Evolutionary conservation across 2,797 vertebrate genomes (phyloP).

Genomic region (Rhinella marina): DNA sequence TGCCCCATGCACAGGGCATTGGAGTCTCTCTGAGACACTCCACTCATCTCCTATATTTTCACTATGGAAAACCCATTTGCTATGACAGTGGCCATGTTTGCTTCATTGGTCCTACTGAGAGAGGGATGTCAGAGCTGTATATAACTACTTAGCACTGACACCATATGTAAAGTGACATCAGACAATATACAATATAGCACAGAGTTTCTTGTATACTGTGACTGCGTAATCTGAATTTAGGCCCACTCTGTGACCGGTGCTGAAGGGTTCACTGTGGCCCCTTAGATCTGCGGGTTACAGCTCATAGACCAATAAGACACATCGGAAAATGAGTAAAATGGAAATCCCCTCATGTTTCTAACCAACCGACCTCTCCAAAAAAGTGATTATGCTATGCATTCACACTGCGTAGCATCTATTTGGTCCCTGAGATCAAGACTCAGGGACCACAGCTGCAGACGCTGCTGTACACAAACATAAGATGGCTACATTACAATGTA

Average conservation of each 20-base stretch:
- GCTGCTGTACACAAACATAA: too few relatives aligned
- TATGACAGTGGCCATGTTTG: background rate
- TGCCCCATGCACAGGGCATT: too few relatives aligned
- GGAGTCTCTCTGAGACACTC: too few relatives aligned
- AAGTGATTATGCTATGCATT: background rate
- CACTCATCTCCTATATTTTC: too few relatives aligned
- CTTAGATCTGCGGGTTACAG: background rate
- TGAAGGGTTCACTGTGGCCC: background rate
- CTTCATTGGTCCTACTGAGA: background rate
- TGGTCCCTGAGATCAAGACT: too few relatives aligned
- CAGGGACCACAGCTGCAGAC: too few relatives aligned
- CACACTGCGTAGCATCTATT: background rate
- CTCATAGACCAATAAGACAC: background rate
- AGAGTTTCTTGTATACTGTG: background rate
- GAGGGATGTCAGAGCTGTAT: background rate
- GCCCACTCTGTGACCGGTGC: background rate
- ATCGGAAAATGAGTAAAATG: background rate
- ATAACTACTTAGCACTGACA: background rate
- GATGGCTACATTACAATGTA: too few relatives aligned
- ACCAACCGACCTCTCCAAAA: background rate
- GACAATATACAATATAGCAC: too few relatives aligned
- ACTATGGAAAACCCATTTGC: too few relatives aligned
- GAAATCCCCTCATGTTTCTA: background rate
- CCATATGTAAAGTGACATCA: too few relatives aligned
- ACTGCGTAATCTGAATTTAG: background rate